Conservation (phyloP, 1,140 invertebrate species). For the Pantala flavescens region DNA sequence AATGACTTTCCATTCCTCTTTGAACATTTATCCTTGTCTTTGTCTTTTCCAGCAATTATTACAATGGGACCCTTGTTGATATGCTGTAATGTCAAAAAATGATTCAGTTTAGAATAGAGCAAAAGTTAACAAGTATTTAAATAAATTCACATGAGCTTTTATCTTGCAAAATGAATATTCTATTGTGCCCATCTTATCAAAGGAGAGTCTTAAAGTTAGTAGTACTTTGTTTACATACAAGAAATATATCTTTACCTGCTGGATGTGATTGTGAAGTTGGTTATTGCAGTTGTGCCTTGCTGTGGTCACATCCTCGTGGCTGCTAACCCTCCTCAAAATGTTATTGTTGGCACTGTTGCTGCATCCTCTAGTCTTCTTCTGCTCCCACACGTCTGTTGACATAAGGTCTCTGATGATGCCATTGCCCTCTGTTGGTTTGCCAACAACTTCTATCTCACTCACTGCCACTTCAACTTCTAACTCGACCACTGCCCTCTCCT, state of each 20-base stretch:
- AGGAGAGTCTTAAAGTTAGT: not conserved
- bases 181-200: not conserved
- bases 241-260: not conserved
- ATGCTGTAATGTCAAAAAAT: not conserved
- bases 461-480: not conserved
- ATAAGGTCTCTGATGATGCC: not conserved
- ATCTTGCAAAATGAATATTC: not conserved
- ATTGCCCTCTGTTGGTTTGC: not conserved
- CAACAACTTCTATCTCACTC: not conserved
- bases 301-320: constrained; percentile 48
- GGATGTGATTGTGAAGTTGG: constrained; percentile 9
- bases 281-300: constrained; percentile 17
- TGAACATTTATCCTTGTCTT: not conserved
- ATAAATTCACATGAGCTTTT: no score
- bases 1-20: not conserved
- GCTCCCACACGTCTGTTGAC: constrained; percentile 24
- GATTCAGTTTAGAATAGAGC: no score
- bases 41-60: not conserved
- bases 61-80: not conserved
- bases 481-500: constrained; percentile 24
- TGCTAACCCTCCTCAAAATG: constrained; percentile 45
- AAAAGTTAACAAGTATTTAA: no score
- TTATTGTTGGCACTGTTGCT: constrained; percentile 35
- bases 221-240: not conserved
- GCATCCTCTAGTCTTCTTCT: constrained; percentile 30